Evolutionary conservation across 2,888 invertebrate species (phyloP).

Genomic region (Dione juno): DNA sequence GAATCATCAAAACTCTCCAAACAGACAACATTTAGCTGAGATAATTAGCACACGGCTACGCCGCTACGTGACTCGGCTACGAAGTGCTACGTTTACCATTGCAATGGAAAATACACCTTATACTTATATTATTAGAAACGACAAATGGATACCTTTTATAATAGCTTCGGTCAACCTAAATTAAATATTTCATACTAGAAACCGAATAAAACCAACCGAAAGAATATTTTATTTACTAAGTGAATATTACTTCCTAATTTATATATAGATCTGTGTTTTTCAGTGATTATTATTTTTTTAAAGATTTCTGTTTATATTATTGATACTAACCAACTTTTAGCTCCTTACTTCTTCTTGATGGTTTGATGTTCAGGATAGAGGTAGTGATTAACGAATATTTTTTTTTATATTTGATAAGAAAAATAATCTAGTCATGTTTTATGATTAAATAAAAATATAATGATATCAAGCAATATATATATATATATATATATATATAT

Average conservation of each 20-base stretch:
- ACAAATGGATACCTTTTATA: neutral
- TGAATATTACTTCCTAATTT: neutral
- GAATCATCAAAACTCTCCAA: conserved; percentile 16
- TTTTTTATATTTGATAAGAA: too few species aligned
- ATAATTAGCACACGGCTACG: conserved; percentile 33
- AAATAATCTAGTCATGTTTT: too few species aligned
- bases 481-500: too few species aligned
- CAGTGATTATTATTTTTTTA: neutral
- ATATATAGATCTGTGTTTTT: neutral
- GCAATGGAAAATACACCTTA: conserved; percentile 14
- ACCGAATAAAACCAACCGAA: neutral
- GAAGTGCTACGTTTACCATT: conserved; percentile 23
- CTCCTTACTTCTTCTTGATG: too few species aligned
- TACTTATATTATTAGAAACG: neutral
- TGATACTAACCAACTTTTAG: too few species aligned
- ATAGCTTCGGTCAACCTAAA: conserved; percentile 6
- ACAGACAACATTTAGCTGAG: conserved; percentile 19
- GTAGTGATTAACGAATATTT: too few species aligned
- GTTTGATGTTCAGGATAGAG: too few species aligned
- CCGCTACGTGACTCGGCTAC: conserved; percentile 33
- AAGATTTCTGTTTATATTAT: too few species aligned
- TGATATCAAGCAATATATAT: too few species aligned
- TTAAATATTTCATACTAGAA: conserved; percentile 2
- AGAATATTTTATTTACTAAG: neutral
- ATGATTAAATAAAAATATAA: too few species aligned